phyloP scores from a whole-genome alignment of 2,113 vertebrate genomes.

The Typhlomys cinereus region DNA sequence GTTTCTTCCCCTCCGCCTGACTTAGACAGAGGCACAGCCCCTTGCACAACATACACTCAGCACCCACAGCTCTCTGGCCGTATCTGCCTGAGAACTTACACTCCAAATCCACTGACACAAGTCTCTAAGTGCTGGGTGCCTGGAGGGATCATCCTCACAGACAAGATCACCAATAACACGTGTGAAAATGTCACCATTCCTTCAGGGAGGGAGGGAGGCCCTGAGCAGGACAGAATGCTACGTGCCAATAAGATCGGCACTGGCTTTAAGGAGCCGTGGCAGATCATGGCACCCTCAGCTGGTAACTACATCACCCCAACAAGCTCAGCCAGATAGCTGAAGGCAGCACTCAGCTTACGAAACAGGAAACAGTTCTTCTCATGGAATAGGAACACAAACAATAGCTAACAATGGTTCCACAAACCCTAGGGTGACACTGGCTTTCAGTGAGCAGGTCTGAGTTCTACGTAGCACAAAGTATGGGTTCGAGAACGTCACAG shows the following conservation, averaged over 20 bases:
- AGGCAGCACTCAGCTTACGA: slow-evolving; percentile 57
- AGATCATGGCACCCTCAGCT: slow-evolving; percentile 75
- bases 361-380: background rate
- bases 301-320: slow-evolving; percentile 50
- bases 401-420: slow-evolving; percentile 65
- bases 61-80: too few relatives aligned
- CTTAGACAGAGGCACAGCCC: background rate
- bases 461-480: background rate
- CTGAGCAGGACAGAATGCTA: slow-evolving; percentile 52
- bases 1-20: background rate
- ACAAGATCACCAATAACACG: too few relatives aligned
- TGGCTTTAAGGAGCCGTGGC: slow-evolving; percentile 80
- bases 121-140: background rate
- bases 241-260: slow-evolving; percentile 76
- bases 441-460: background rate
- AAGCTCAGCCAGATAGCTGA: slow-evolving; percentile 47
- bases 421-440: slow-evolving; percentile 62
- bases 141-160: background rate
- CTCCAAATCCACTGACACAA: too few relatives aligned
- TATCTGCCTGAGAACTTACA: background rate
- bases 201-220: background rate
- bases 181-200: background rate
- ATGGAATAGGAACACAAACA: slow-evolving; percentile 54
- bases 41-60: background rate
- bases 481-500: background rate